Evolutionary conservation across 1,140 invertebrate species (phyloP).

Genomic region (Ephestia elutella): DNA sequence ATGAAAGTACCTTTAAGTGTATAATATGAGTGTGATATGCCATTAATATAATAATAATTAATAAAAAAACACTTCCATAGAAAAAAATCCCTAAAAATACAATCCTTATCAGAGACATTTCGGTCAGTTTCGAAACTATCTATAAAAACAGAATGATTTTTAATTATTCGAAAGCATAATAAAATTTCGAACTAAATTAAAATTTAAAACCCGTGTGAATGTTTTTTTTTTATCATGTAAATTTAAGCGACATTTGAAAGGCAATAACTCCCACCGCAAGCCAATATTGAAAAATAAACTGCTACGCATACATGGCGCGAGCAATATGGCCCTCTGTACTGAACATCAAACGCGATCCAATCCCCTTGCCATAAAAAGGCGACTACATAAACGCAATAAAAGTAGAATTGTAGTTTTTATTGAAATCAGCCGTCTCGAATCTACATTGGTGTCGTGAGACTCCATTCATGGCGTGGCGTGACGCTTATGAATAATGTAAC

Average conservation of each 20-base stretch:
- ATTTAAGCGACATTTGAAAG: not conserved
- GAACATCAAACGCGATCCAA: not conserved
- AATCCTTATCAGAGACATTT: no score
- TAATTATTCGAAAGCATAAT: no score
- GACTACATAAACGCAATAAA: slow-evolving; percentile 4
- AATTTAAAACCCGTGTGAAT: no score
- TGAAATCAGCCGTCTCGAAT: not conserved
- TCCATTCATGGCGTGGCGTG: not conserved
- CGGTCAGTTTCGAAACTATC: no score
- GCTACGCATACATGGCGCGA: not conserved
- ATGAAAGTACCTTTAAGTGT: no score
- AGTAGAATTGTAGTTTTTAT: slow-evolving; percentile 2
- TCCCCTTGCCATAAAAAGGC: slow-evolving; percentile 1
- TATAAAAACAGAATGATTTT: no score
- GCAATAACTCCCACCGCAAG: not conserved
- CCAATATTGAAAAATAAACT: slow-evolving; percentile 1
- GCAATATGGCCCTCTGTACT: not conserved
- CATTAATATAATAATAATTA: no score
- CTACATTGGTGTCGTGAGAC: not conserved
- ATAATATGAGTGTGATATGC: no score
- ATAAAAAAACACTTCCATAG: no score
- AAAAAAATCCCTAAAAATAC: no score
- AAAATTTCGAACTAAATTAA: no score
- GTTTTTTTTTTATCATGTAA: not conserved
- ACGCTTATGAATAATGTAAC: not conserved